These are phyloP conservation scores for Umimayanthus chanpuru DNA, from an alignment of 92 coral and sea anemone genomes.

Conservation along the genomic window DNA sequence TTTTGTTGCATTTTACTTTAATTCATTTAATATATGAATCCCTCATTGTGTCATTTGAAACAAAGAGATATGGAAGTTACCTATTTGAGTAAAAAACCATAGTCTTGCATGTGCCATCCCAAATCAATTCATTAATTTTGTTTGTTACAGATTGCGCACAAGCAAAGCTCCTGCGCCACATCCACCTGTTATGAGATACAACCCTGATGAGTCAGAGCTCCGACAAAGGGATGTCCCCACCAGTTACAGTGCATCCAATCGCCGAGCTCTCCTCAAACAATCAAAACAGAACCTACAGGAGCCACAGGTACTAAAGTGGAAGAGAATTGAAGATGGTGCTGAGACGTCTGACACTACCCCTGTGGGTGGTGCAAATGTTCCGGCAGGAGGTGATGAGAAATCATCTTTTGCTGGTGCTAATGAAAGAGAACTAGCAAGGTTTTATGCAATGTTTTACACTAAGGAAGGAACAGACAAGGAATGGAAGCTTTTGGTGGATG, in stretches of 20 bases:
- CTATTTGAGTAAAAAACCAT: no score
- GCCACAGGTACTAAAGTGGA: conserved; percentile 66
- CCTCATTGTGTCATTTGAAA: no score
- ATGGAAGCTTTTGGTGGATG: conserved; percentile 77
- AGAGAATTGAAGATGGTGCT: conserved; percentile 52
- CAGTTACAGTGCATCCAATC: conserved; percentile 52
- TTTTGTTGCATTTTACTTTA: no score
- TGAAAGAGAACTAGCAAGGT: conserved; percentile 72
- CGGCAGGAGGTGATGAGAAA: conserved; percentile 48
- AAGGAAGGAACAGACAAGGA: conserved; percentile 68
- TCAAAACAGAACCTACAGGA: conserved; percentile 59
- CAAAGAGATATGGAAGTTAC: no score
- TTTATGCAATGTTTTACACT: conserved; percentile 79
- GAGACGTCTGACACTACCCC: conserved; percentile 23
- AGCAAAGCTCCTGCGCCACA: conserved; percentile 69
- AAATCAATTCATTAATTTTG: neutral
- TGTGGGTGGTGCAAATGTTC: conserved; percentile 5
- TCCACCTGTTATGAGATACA: conserved; percentile 59
- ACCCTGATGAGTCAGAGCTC: conserved; percentile 58
- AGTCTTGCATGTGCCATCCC: no score
- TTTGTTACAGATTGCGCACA: conserved; percentile 44
- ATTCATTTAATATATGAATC: no score
- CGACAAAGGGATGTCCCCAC: conserved; percentile 50
- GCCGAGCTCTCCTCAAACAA: conserved; percentile 57
- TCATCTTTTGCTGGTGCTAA: conserved; percentile 61